Conservation (phyloP, 2,888 invertebrate species). For the Tricholauxania praeusta region DNA sequence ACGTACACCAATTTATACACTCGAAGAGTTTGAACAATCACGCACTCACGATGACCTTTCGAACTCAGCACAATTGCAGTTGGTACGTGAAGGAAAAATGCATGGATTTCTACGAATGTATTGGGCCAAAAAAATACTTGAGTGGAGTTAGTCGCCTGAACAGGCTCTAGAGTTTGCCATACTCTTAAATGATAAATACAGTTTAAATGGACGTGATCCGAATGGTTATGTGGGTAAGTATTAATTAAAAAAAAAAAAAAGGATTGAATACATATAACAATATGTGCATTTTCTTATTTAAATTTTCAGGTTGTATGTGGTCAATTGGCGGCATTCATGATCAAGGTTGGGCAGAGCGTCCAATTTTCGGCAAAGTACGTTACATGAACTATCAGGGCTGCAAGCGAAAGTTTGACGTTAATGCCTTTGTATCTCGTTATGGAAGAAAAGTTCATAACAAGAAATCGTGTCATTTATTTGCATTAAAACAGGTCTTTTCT, state of each 20-base stretch:
- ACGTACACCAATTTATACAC: conserved; percentile 78
- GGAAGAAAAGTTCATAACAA: conserved; percentile 71
- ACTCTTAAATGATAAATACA: conserved; percentile 88
- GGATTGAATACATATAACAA: no score
- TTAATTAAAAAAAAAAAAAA: not conserved
- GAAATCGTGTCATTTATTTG: conserved; percentile 22
- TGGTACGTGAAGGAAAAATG: conserved; percentile 88
- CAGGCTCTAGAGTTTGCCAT: conserved; percentile 82
- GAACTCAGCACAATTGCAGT: conserved; percentile 90
- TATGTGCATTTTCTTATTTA: conserved; percentile 46
- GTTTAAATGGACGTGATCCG: conserved; percentile 89
- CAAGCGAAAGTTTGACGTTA: conserved; percentile 86
- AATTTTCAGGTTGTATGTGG: conserved; percentile 85
- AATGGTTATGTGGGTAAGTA: conserved; percentile 88
- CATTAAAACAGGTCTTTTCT: no score
- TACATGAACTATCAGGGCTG: conserved; percentile 94
- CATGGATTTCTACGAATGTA: conserved; percentile 95
- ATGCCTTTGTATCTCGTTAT: conserved; percentile 77
- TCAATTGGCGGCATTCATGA: conserved; percentile 93
- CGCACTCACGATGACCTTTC: conserved; percentile 89
- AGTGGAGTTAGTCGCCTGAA: conserved; percentile 87
- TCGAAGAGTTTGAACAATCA: conserved; percentile 77
- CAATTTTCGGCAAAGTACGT: conserved; percentile 90
- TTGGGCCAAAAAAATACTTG: conserved; percentile 95
- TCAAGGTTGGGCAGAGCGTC: conserved; percentile 89